Evolutionary conservation across 1,140 invertebrate genomes (phyloP), one percentile per base, ranked within the genome.

Genomic region (Aleiodes sp.): DNA sequence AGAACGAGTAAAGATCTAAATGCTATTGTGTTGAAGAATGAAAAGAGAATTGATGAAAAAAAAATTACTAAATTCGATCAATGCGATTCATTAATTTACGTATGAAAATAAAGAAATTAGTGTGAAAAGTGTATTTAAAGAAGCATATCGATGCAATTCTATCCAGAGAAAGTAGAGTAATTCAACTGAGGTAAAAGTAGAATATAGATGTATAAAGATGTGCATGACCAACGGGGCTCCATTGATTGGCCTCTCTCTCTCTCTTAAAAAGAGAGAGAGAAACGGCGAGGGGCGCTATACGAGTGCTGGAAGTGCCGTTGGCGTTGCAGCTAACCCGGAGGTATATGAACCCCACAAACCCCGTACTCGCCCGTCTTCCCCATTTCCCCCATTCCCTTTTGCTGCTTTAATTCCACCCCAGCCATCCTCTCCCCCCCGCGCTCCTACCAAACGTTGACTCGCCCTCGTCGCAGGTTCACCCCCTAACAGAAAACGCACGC

Each of bases 321-420:
- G 75, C 75, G 78, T 77, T 81, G 80, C 78, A 82, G 78, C 80
- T 78, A 77, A 77, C 80, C 78, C 74, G 76, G 77, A 79, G 82
- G 82, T 84, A 80, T 82, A 84, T 83, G 82, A 83, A 83, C 82
- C 82, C 81, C 79, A 80, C n/a, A n/a, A n/a, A n/a, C n/a, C n/a
- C n/a, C n/a, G n/a, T n/a, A 76, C 71, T 74, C 74, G 63, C 70
- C 60, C 12, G 33, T 26, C 35, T 39, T 35, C 52, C 70, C 31
- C 57, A 52, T 33, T 66, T 39, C 26, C 24, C 12, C 35, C n/a
- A n/a, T n/a, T n/a, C n/a, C n/a, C 33, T 19, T 71, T 26, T 21
- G 10, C 10, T 35, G 14, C 26, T 31, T 31, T 68, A 31, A 61
- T 16, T 37, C 24, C 35, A 59, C 33, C 43, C 12, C 43, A 24